phyloP scores from a whole-genome alignment of 2,113 vertebrate genomes.

The Arenaria interpres region DNA sequence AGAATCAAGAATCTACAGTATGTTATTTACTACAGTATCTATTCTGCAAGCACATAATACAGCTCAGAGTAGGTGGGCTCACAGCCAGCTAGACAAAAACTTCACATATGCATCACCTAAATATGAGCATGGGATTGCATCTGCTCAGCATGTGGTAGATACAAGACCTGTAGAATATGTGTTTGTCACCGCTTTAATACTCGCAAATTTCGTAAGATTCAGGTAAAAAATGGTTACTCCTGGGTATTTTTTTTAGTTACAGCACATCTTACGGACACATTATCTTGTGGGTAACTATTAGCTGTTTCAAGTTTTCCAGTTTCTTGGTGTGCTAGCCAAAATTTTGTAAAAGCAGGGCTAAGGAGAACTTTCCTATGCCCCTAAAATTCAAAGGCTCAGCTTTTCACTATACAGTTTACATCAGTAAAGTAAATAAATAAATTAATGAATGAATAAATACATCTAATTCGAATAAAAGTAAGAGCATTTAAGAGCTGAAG shows the following conservation, averaged over 20 bases:
- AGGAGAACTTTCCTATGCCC: rapidly evolving
- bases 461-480: background rate
- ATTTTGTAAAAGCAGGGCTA: background rate
- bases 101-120: background rate
- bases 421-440: background rate
- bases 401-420: background rate
- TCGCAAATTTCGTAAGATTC: background rate
- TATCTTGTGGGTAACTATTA: background rate
- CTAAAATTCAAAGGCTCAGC: background rate
- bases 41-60: background rate
- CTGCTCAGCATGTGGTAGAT: background rate
- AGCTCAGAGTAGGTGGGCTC: background rate
- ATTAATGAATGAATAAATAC: background rate
- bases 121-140: background rate
- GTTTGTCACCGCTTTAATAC: background rate
- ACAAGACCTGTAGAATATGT: background rate
- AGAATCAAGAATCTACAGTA: background rate
- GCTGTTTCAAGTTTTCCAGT: background rate
- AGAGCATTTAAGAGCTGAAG: background rate
- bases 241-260: background rate
- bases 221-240: background rate
- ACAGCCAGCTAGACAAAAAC: background rate
- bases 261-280: background rate
- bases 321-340: background rate
- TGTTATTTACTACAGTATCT: background rate